Evolutionary conservation across 1,140 invertebrate species (phyloP).

Genomic region (Drosophila oshimai): DNA sequence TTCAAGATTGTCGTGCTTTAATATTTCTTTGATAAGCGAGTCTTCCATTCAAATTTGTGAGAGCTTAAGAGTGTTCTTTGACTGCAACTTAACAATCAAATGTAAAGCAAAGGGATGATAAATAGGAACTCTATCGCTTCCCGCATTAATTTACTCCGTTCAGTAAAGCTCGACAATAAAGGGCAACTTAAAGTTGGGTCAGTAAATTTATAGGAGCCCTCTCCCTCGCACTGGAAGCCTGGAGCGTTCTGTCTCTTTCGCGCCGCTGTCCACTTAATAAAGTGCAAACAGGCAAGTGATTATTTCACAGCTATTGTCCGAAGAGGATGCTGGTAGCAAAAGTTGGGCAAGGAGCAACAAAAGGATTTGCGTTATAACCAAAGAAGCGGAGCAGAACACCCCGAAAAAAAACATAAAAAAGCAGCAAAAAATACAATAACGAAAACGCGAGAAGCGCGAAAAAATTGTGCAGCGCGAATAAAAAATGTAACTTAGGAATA

Average conservation of each 20-base stretch:
- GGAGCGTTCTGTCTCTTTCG: conserved; percentile 2
- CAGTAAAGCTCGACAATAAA: conserved; percentile 11
- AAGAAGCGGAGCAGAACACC: conserved; percentile 39
- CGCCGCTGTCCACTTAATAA: conserved; percentile 58
- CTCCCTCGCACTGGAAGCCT: not conserved
- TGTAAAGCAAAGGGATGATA: not conserved
- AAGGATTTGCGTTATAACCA: conserved; percentile 72
- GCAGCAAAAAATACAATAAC: not conserved
- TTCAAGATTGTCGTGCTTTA: no score
- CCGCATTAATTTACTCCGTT: not conserved
- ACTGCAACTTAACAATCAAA: not conserved
- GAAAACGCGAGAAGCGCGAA: conserved; percentile 24
- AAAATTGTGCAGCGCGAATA: conserved; percentile 54
- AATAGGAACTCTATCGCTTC: not conserved
- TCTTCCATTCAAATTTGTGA: no score
- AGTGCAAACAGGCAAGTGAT: conserved; percentile 78
- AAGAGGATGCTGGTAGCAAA: conserved; percentile 5
- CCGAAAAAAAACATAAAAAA: conserved; percentile 17
- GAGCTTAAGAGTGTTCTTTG: no score
- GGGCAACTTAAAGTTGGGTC: conserved; percentile 31
- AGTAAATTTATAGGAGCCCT: conserved; percentile 4
- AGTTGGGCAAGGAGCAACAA: conserved; percentile 23
- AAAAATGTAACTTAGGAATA: conserved; percentile 21
- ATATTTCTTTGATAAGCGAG: no score
- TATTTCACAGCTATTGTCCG: conserved; percentile 78